These are phyloP conservation scores for Plebejus melissa DNA, from an alignment of 2,888 invertebrate species.

Conservation along the genomic window DNA sequence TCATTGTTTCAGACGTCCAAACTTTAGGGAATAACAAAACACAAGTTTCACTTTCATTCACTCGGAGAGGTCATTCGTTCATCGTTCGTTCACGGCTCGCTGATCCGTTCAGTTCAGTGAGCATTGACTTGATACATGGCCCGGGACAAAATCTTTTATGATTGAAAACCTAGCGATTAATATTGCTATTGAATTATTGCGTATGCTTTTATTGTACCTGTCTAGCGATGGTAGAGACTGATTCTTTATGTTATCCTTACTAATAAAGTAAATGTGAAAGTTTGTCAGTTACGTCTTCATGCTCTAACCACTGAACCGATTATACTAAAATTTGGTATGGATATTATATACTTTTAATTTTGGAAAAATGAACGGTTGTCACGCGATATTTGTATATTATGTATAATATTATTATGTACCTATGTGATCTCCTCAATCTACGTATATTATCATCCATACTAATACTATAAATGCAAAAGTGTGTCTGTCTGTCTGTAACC, in stretches of 20 bases:
- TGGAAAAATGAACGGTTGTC: no score
- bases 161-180: slow-evolving; percentile 20
- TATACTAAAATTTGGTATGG: no score
- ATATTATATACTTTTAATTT: no score
- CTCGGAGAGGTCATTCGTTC: slow-evolving; percentile 38
- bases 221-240: background rate
- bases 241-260: background rate
- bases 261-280: no score
- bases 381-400: no score
- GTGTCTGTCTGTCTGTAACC: no score
- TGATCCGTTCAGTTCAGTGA: slow-evolving; percentile 40
- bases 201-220: background rate
- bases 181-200: background rate
- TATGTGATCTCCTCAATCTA: no score
- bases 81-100: slow-evolving; percentile 39
- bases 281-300: no score
- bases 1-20: slow-evolving; percentile 1
- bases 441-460: no score
- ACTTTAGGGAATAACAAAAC: slow-evolving; percentile 9
- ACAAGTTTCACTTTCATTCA: slow-evolving; percentile 25
- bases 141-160: slow-evolving; percentile 21
- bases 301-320: no score
- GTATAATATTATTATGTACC: no score
- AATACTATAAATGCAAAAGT: no score
- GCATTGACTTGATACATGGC: slow-evolving; percentile 44